Conservation (phyloP, 2,113 vertebrate genomes). For the Erinaceus europaeus region DNA sequence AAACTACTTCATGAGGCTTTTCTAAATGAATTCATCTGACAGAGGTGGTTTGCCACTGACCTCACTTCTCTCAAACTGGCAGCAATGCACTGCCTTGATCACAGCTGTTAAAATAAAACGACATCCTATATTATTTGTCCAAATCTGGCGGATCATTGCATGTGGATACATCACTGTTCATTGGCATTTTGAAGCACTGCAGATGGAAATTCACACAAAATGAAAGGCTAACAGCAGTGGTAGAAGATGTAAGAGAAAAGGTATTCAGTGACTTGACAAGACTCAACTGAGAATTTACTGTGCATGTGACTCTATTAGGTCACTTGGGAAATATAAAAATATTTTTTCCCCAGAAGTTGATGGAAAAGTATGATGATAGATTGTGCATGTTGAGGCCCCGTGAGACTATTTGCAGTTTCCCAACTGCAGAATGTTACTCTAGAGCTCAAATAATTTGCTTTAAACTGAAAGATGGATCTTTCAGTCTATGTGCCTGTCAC, state of each 20-base stretch:
- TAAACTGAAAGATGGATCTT: neutral
- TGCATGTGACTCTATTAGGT: neutral
- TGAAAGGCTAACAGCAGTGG: neutral
- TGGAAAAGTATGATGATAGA: neutral
- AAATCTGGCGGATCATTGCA: neutral
- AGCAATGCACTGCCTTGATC: neutral
- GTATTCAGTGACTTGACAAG: neutral
- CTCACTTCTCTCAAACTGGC: neutral
- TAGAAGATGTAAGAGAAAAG: neutral
- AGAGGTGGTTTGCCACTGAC: neutral
- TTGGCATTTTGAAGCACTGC: neutral
- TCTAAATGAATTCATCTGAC: constrained; percentile 25
- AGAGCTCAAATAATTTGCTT: neutral
- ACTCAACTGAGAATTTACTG: neutral
- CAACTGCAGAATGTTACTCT: neutral
- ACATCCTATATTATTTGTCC: neutral
- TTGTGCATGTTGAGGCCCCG: neutral
- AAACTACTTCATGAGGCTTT: neutral
- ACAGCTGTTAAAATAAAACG: neutral
- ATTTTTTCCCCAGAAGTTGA: neutral
- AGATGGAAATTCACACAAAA: neutral
- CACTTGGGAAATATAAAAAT: neutral
- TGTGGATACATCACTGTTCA: neutral
- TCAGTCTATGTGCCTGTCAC: rapidly evolving
- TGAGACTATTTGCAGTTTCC: neutral